Base-by-base conservation (phyloP, 2,888 invertebrate genomes). In the Tiphia femorata region DNA sequence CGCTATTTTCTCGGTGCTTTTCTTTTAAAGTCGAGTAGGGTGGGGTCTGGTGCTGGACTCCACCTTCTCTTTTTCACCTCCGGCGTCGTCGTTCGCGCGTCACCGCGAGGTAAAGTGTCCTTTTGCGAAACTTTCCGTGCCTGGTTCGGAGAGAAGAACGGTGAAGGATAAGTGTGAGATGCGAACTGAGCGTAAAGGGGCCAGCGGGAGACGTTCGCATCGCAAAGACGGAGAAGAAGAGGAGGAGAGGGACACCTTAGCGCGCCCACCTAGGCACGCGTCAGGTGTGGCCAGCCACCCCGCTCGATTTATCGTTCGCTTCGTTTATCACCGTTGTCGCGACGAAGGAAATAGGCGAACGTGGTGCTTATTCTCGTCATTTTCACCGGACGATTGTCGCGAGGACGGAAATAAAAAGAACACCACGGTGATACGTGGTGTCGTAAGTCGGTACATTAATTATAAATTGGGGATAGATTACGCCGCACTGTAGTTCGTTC, bases 211-310 rank as follows among this genome's bases (percentile, higher is more conserved):
- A 19, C 37, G 37, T 14, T 37, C 37, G 10, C n/a, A 19, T 17
- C 37, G 19, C 16, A 6, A 16, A 2, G 19, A 1, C 10, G 19
- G 16, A 17, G 17, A 35, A 3, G 17, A 8, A 35, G 8, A 35
- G 17, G 19, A 19, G n/a, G 33, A 33, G n/a, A 16, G 43, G 30
- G 43, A 48, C 47, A 52, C 33, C 50, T 57, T 58, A 52, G 42
- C 53, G 48, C 40, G 59, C 48, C 55, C 59, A 56, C 51, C 53
- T 62, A 53, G 42, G 2, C 29, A 1, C 35, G 29, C 49, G 49
- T 52, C 66, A 69, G 68, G 66, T 70, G 69, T 70, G 69, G 62
- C 62, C 62, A 48, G 66, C 66, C 63, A 66, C 60, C 51, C 54
- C 61, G 58, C 61, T 64, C 69, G 66, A 69, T 69, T 69, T 69